Conservation (phyloP, 1,140 invertebrate genomes). For the Drosophila ironensis region DNA sequence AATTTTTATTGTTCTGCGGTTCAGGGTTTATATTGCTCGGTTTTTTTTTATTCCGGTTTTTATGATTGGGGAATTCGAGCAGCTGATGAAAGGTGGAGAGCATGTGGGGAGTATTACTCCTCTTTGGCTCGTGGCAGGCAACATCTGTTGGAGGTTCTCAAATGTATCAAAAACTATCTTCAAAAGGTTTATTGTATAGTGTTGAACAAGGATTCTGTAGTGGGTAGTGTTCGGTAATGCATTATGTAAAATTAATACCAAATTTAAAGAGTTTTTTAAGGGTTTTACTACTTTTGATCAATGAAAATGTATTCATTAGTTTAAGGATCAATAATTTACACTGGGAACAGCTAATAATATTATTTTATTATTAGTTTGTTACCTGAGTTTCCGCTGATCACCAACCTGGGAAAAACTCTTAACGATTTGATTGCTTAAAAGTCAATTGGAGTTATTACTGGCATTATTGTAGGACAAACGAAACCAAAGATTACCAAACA, state of each 20-base stretch:
- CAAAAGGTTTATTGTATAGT: no score
- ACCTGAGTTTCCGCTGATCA: no score
- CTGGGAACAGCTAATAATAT: no score
- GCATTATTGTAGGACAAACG: neutral
- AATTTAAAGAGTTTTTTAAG: no score
- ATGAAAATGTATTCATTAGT: no score
- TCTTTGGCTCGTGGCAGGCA: neutral
- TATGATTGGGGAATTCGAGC: conserved; percentile 12
- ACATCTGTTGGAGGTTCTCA: neutral
- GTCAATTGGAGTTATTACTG: neutral
- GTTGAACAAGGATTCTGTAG: no score
- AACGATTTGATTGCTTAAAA: no score
- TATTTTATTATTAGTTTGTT: no score
- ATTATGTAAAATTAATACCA: no score
- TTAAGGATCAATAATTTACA: no score
- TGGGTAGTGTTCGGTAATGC: no score
- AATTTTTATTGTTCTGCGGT: conserved; percentile 60
- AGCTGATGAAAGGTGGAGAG: conserved; percentile 12
- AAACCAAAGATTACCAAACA: neutral
- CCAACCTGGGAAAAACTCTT: neutral
- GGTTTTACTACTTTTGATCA: no score
- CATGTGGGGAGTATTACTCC: neutral
- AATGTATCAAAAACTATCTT: neutral
- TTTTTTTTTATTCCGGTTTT: conserved; percentile 5
- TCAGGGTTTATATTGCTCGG: conserved; percentile 21